phyloP scores from a whole-genome alignment of 2,888 invertebrate genomes.

The Biston betularia region DNA sequence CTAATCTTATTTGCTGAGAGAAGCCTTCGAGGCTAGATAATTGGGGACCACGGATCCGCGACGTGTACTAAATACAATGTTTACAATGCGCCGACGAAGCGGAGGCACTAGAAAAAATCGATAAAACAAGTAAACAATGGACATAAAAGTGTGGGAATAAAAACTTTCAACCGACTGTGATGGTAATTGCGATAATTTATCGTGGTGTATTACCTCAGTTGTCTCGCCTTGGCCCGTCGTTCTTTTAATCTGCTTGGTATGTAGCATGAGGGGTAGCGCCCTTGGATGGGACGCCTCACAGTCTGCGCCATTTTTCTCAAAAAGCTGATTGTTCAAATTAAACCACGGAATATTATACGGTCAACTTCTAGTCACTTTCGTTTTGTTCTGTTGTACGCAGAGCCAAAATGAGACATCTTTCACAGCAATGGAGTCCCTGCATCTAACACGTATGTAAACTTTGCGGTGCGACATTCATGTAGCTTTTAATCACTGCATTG shows the following conservation, averaged over 20 bases:
- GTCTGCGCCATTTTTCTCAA: constrained; percentile 89
- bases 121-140: constrained; percentile 19
- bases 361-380: constrained; percentile 80
- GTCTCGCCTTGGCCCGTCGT: constrained; percentile 88
- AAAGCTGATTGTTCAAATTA: constrained; percentile 56
- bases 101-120: constrained; percentile 9
- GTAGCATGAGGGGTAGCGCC: constrained; percentile 92
- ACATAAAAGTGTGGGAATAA: neutral
- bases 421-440: constrained; percentile 58
- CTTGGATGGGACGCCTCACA: constrained; percentile 89
- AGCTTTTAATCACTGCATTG: constrained; percentile 41
- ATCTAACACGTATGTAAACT: constrained; percentile 48
- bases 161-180: neutral
- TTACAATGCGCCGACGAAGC: constrained; percentile 11
- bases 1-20: constrained; percentile 8
- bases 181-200: constrained; percentile 36
- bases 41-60: constrained; percentile 7
- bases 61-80: constrained; percentile 21
- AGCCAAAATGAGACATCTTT: constrained; percentile 80
- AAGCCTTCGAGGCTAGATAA: constrained; percentile 15
- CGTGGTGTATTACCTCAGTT: constrained; percentile 74
- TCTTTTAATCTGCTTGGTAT: constrained; percentile 90
- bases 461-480: constrained; percentile 48
- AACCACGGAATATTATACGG: constrained; percentile 65
- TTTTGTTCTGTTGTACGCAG: constrained; percentile 82